These are phyloP conservation scores for Ceyx melanurus DNA, from an alignment of 2,113 vertebrate genomes.

Conservation along the genomic window DNA sequence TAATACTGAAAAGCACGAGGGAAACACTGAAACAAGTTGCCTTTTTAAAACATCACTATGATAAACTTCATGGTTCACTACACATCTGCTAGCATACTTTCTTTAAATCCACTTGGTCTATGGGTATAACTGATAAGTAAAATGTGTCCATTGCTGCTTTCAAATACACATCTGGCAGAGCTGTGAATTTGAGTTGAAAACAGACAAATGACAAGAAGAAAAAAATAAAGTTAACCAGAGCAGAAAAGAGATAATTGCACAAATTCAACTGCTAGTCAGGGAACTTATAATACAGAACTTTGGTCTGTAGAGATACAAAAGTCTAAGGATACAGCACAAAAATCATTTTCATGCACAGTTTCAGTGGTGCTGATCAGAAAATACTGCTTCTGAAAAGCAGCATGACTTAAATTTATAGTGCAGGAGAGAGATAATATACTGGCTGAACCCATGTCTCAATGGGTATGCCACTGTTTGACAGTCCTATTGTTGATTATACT, in stretches of 20 bases:
- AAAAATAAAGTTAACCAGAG: not conserved
- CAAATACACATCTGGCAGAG: not conserved
- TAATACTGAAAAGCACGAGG: not conserved
- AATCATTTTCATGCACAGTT: not conserved
- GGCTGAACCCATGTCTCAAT: not conserved
- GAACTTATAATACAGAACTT: not conserved
- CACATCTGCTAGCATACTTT: not conserved
- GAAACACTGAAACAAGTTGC: not conserved
- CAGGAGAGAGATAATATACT: not conserved
- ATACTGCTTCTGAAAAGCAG: not conserved
- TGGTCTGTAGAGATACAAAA: not conserved
- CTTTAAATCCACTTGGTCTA: not conserved
- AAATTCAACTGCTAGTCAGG: not conserved
- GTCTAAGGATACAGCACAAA: not conserved
- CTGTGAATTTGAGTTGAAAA: not conserved
- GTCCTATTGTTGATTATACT: not conserved
- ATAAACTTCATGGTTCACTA: not conserved
- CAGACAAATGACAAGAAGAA: not conserved
- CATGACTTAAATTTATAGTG: not conserved
- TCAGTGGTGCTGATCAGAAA: conserved; percentile 7
- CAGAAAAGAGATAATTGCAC: not conserved
- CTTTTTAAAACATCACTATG: not conserved
- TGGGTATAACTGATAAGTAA: not conserved
- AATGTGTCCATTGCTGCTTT: not conserved
- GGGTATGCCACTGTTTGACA: not conserved